Evolutionary conservation across 2,888 invertebrate genomes (phyloP), one percentile per base, ranked within the genome.

Genomic region (Scelioninae gen. 1): DNA sequence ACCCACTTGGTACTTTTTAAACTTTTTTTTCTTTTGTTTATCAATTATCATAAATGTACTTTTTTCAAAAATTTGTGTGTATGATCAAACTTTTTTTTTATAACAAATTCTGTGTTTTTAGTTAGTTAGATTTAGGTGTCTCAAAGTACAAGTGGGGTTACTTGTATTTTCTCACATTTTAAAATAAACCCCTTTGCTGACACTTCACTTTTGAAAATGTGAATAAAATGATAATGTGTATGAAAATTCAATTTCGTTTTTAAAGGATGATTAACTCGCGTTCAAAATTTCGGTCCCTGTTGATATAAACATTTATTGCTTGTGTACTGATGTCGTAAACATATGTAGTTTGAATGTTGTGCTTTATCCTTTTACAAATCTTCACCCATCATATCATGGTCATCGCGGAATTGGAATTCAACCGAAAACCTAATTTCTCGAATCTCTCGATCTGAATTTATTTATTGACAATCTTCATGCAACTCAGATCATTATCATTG

Each of bases 81-180:
- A n/a, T n/a, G n/a, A n/a, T n/a, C n/a, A n/a, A n/a, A n/a, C n/a
- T n/a, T n/a, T n/a, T n/a, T n/a, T n/a, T n/a, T n/a, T n/a, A n/a
- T n/a, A n/a, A n/a, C n/a, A n/a, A n/a, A 11, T 29, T 32, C 15
- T 40, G 11, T 40, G 11, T 63, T 47, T 38, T 66, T 43, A 11
- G 0, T 76, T 47, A n/a, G n/a, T 43, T 56, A 45, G 16, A 38
- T 60, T 56, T 60, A 31, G 51, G 60, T 49, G 16, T 29, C 5
- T 10, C 0, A 45, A 72, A 71, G 71, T 81, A 45, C 75, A 69
- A 60, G 69, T 74, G 71, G 75, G 65, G 65, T 81, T 81, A 75
- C 81, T 71, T 81, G 76, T 81, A 81, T 53, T 81, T 81, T 81
- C 75, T 75, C 63, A 81, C 81, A 81, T 81, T 81, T 81, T 51